Evolutionary conservation across 2,113 vertebrate species (phyloP), one percentile per base, ranked within the genome.

Genomic region (Pampusana beccarii): DNA sequence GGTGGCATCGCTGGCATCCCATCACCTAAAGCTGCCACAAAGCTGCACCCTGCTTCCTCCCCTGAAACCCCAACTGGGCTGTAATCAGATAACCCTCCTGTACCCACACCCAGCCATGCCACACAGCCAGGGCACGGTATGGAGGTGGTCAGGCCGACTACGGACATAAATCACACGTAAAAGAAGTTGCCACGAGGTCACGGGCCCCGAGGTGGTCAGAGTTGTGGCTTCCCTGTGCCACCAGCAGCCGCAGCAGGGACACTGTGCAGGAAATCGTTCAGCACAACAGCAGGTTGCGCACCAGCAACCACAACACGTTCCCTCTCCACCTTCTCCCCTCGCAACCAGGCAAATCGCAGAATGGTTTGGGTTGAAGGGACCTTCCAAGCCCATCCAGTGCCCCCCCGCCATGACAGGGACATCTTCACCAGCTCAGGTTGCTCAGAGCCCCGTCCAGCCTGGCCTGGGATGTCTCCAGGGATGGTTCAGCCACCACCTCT

Each of bases 51-150:
- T 64, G 34, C 60, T 83, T 92, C 95, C 86, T 90, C 26, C 44
- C 42, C 26, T 42, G 38, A 96, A 88, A 58, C 60, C 86, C 64
- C 60, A 83, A 48, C 4, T 5, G 13, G 72, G 54, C 88, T 74
- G 54, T 13, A 6, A 74, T 64, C 81, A 87, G 84, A 89, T 60
- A 84, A 87, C 56, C 25, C 61, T 64, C 53, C 66, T 17, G 44
- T 9, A 7, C 26, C 72, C 62, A 46, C 61, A 40, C 18, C 44
- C 57, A 29, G 65, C 28, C 69, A 60, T 0, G 7, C 53, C 14
- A 3, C 0, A 0, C 79, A 73, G 74, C 40, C 8, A 3, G 62
- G 84, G 31, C 31, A 40, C 2, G 4, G 56, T 1, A 26, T 14
- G 2, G 48, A 78, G 73, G 82, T 54, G 72, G 44, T 65, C 80